Conservation (phyloP, 1,140 invertebrate genomes). For the silkworm (Bombyx mori) region DNA sequence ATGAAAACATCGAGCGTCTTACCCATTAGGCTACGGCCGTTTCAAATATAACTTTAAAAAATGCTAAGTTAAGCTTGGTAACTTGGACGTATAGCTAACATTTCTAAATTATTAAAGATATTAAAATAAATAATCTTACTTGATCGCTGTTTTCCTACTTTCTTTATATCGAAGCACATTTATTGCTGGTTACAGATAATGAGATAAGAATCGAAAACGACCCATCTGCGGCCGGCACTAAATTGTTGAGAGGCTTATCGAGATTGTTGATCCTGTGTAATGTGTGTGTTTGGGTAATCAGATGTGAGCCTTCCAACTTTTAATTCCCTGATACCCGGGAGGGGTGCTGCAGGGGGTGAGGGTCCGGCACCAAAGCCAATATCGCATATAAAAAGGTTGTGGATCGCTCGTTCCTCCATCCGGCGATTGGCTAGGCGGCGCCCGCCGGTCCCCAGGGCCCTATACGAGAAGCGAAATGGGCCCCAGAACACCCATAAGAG, state of each 20-base stretch:
- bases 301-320: slow-evolving; percentile 51
- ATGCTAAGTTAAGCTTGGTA: too few relatives aligned
- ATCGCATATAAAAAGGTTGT: slow-evolving; percentile 67
- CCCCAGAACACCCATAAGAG: slow-evolving; percentile 72
- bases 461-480: slow-evolving; percentile 71
- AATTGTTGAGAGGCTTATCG: slow-evolving; percentile 44
- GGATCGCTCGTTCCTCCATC: slow-evolving; percentile 65
- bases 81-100: too few relatives aligned
- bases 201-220: slow-evolving; percentile 29
- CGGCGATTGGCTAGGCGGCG: slow-evolving; percentile 70
- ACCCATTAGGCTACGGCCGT: too few relatives aligned
- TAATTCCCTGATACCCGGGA: slow-evolving; percentile 38
- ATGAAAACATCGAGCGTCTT: too few relatives aligned
- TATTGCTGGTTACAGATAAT: slow-evolving; percentile 10
- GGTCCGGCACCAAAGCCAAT: slow-evolving; percentile 53
- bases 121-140: too few relatives aligned
- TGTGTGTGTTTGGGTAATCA: slow-evolving; percentile 53
- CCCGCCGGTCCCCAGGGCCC: slow-evolving; percentile 63
- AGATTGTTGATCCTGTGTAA: slow-evolving; percentile 40
- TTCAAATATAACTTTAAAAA: too few relatives aligned
- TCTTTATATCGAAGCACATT: too few relatives aligned
- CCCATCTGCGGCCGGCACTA: slow-evolving; percentile 36
- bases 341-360: slow-evolving; percentile 2
- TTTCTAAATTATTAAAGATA: too few relatives aligned
- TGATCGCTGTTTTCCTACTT: too few relatives aligned